Percentiles rank a stretch among this genome's conserved stretches.
Evolutionary conservation across 1,140 invertebrate genomes (phyloP).

Genomic region (Eulimnadia texana): DNA sequence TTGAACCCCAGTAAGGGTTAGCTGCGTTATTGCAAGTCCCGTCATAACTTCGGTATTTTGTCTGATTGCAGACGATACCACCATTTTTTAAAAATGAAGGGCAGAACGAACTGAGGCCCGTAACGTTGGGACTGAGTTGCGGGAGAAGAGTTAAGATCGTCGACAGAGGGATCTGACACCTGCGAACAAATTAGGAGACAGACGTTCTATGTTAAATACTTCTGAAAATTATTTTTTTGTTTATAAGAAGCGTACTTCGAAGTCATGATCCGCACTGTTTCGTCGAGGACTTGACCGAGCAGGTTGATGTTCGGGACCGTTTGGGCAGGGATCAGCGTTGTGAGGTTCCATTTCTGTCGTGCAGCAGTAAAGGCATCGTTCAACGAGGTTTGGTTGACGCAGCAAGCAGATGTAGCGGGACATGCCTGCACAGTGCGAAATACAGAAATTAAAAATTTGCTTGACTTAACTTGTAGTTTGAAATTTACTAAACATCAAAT

Average conservation of each 20-base stretch:
- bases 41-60: slow-evolving; percentile 74
- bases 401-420: no score
- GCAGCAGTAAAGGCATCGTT: background rate
- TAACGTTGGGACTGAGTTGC: background rate
- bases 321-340: background rate
- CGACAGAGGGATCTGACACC: background rate
- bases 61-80: slow-evolving; percentile 75
- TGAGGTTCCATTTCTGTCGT: background rate
- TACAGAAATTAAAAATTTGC: no score
- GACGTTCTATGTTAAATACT: no score
- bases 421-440: no score
- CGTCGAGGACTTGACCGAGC: background rate
- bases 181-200: no score
- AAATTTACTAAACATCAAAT: no score
- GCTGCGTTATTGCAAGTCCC: slow-evolving; percentile 92
- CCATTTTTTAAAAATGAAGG: slow-evolving; percentile 37
- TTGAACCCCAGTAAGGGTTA: slow-evolving; percentile 82
- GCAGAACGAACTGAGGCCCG: background rate
- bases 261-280: background rate
- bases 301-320: background rate
- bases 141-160: background rate
- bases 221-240: no score
- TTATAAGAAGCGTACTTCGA: no score
- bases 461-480: no score
- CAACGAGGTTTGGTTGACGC: no score